Base-by-base conservation (phyloP, 2,113 vertebrate genomes). In the Pachycephala philippinensis region DNA sequence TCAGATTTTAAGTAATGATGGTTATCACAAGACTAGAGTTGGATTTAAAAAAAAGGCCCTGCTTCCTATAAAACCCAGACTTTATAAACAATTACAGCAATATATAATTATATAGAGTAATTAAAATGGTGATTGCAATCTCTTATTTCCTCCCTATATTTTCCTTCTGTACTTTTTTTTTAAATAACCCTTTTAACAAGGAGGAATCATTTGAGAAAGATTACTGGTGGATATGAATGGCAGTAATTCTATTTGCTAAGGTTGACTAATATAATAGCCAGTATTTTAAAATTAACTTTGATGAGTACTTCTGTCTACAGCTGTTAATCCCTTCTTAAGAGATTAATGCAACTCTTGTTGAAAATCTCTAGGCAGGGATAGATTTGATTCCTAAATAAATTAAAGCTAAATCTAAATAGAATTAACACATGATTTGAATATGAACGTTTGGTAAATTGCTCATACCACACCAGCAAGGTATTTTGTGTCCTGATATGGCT, bases 241-340 rank as follows among this genome's bases (percentile, higher is more conserved):
- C 24, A 80, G 39, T 79, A 90, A 90, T 95, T 94, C 54, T 84
- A 21, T 94, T 89, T 68, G 28, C 24, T 71, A 72, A 85, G 28
- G 13, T 12, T 93, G 44, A 54, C 76, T 92, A 91, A 93, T 92
- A 92, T 64, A 83, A 96, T 53, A 82, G 47, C 37, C n/a, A 84
- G 7, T 68, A 74, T 92, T 96, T 96, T 75, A 93, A 91, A 97
- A 94, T 88, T 94, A 95, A 61, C 26, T 90, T 77, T 95, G 65
- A 93, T 97, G 87, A 97, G 50, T 95, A 79, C 42, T 82, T 98
- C 82, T 93, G 70, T 97, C 89, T 89, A 85, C 91, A 88, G 53
- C 33, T 97, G 57, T 88, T 97, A 97, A 98, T 95, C 71, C 11
- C 57, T 92, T 93, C 20, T 95, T 96, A 97, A 96, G 81, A 97